Evolutionary conservation across 2,888 invertebrate species (phyloP).

Genomic region (Catocala fraxini): DNA sequence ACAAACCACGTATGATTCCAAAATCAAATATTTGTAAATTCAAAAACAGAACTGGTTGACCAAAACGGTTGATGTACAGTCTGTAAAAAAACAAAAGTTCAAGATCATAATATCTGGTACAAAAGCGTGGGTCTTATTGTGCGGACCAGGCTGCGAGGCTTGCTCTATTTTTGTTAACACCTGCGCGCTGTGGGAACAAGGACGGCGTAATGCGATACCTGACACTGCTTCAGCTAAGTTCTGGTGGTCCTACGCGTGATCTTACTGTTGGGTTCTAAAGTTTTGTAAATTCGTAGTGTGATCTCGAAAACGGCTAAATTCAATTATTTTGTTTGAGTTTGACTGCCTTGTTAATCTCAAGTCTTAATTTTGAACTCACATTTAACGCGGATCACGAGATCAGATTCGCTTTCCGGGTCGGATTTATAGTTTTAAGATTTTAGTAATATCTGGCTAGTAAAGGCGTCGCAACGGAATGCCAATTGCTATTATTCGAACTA

Average conservation of each 20-base stretch:
- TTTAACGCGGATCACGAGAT: too few species aligned
- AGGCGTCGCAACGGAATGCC: too few species aligned
- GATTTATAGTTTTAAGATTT: too few species aligned
- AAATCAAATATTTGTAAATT: conserved; percentile 11
- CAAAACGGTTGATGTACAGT: conserved; percentile 37
- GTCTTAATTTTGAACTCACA: too few species aligned
- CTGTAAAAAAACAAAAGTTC: conserved; percentile 24
- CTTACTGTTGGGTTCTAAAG: background rate
- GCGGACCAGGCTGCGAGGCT: conserved; percentile 28
- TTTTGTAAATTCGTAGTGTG: conserved; percentile 1
- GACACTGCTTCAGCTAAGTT: conserved; percentile 1
- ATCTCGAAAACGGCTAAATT: too few species aligned
- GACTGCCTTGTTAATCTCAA: too few species aligned
- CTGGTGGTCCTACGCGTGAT: background rate
- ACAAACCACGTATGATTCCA: background rate
- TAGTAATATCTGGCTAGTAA: too few species aligned
- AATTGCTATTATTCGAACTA: too few species aligned
- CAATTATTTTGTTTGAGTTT: too few species aligned
- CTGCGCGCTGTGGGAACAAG: conserved; percentile 70
- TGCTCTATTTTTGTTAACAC: conserved; percentile 82
- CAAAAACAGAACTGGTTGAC: conserved; percentile 38
- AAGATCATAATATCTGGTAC: conserved; percentile 69
- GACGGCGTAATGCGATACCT: conserved; percentile 72
- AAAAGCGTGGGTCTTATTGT: conserved; percentile 46
- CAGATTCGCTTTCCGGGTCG: too few species aligned